Base-by-base conservation (phyloP, 2,113 vertebrate genomes). In the Phodopus roborovskii region DNA sequence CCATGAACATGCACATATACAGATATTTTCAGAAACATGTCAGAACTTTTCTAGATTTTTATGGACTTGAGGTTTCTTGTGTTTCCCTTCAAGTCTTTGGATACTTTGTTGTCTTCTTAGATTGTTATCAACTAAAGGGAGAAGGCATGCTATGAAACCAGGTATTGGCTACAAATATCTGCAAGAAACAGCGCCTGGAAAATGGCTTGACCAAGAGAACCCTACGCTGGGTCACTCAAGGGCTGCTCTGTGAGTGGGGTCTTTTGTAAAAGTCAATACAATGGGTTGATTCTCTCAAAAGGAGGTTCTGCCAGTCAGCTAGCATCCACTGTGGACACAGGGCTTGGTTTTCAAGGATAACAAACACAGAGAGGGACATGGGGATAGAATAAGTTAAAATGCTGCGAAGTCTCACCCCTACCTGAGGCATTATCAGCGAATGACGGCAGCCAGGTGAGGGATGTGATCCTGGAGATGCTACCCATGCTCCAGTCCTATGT, bases 261-360 rank as follows among this genome's bases (percentile, higher is more conserved):
- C 70, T 70, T 77, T 5, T 8, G 19, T 62, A 56, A 84, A 84
- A 9, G n/a, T 84, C 24, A 45, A 8, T 16, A 60, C 1, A 1
- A 48, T 0, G 15, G 50, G 78, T 22, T 19, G 53, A 0, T 2
- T 68, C 48, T 68, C 33, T 28, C 56, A 0, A 10, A 1, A 8
- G 15, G 33, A 62, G n/a, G 30, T 16, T 26, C 19, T 33, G 0
- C 16, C 45, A 1, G 4, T 8, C n/a, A 17, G 3, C 50, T 33
- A 26, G 56, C 36, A 58, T 64, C 71, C 66, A 17, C 17, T 48
- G 0, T 6, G 81, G 20, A 0, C 7, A 12, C 1, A 24, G 10
- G 3, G 11, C 1, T 2, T 60, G 62, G 66, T 75, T 73, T 48
- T 88, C 58, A 56, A 75, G 62, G 45, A 66, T 8, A 1, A 36